Percentiles rank a stretch among this genome's conserved stretches.
Conservation (phyloP, 2,888 invertebrate genomes). For the Lithophane socia region DNA sequence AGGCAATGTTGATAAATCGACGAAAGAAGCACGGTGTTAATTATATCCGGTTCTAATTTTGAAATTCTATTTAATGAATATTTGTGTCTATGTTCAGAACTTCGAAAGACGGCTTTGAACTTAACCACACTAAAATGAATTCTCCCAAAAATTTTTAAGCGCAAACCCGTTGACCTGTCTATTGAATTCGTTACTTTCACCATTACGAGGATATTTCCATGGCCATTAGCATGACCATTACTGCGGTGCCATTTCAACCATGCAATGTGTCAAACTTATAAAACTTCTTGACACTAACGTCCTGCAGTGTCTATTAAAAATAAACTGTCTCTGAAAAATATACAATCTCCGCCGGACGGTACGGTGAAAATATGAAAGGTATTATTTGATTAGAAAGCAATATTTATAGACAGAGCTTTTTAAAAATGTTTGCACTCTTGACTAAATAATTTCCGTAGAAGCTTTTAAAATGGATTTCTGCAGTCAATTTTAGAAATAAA, state of each 20-base stretch:
- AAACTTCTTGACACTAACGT: background rate
- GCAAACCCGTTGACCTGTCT: background rate
- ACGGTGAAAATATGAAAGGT: background rate
- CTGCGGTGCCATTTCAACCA: background rate
- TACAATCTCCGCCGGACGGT: no score
- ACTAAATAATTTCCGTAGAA: background rate
- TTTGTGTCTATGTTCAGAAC: background rate
- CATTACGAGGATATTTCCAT: background rate
- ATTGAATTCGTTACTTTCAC: slow-evolving; percentile 4
- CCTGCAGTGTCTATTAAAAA: background rate
- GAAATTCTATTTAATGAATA: no score
- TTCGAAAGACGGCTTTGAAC: background rate
- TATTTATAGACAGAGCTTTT: background rate
- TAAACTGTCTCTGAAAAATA: background rate
- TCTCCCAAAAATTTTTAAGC: background rate
- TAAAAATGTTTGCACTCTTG: background rate
- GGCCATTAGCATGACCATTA: background rate
- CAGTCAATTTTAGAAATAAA: background rate
- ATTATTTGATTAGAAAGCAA: slow-evolving; percentile 6
- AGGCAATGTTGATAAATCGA: background rate
- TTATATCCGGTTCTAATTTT: background rate
- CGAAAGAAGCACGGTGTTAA: no score
- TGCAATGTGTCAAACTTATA: background rate
- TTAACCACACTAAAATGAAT: background rate
- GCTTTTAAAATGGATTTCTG: background rate